phyloP scores from a whole-genome alignment of 2,113 vertebrate species.

The Siniperca knerii region DNA sequence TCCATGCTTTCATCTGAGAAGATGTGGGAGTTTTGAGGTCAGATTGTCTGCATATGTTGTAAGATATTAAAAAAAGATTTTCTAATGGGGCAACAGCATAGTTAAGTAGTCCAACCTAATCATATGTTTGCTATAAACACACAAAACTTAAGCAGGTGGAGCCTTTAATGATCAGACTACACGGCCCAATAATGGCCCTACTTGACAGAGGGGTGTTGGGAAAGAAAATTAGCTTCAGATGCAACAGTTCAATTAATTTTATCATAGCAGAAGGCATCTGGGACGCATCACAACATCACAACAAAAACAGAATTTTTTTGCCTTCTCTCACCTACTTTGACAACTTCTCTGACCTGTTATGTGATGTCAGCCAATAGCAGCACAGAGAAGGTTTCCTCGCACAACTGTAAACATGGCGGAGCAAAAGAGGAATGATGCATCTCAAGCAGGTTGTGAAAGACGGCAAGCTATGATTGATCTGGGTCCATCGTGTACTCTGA shows the following conservation, averaged over 20 bases:
- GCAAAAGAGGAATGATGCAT: too few species aligned
- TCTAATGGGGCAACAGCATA: background rate
- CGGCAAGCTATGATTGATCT: too few species aligned
- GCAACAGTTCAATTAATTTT: background rate
- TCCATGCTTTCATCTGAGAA: constrained; percentile 34
- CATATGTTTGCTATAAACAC: background rate
- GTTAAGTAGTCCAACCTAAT: background rate
- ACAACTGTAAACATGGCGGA: too few species aligned
- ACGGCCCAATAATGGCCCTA: background rate
- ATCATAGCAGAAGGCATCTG: background rate
- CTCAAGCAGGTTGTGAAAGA: too few species aligned
- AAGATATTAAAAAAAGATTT: background rate
- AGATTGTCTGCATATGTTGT: constrained; percentile 14
- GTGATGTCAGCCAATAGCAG: too few species aligned
- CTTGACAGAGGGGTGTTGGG: background rate
- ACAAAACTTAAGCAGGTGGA: background rate
- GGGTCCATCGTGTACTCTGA: background rate
- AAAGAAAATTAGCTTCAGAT: background rate
- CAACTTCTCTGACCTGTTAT: too few species aligned
- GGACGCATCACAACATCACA: background rate
- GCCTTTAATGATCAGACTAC: background rate
- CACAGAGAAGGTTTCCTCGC: too few species aligned
- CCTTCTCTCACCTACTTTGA: too few species aligned
- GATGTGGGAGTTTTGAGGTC: constrained; percentile 18
- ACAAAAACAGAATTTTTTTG: too few species aligned